Percentiles rank a stretch among this genome's conserved stretches.
These are phyloP conservation scores for Bufo gargarizans DNA, from an alignment of 2,113 vertebrate species.

Conservation along the genomic window DNA sequence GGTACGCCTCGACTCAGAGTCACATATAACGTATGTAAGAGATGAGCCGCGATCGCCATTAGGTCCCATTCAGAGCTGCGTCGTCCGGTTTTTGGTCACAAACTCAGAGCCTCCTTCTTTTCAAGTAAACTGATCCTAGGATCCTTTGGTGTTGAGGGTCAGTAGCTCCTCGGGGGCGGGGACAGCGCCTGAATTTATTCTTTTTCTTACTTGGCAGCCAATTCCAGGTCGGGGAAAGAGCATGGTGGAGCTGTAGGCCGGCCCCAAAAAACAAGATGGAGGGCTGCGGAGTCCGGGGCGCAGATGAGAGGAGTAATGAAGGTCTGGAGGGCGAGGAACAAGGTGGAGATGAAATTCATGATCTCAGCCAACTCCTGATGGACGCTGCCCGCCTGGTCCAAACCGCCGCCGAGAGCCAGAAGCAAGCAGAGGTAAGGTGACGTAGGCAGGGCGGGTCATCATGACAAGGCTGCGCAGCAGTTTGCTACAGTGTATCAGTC, in stretches of 20 bases:
- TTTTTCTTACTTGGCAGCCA: not conserved
- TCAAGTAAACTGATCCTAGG: not conserved
- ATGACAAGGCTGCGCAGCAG: no score
- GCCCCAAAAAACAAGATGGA: not conserved
- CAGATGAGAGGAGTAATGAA: not conserved
- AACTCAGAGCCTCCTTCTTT: no score
- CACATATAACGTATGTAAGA: no score
- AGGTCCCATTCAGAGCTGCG: no score
- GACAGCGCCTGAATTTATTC: not conserved
- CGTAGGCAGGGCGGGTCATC: no score
- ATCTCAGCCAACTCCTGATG: not conserved
- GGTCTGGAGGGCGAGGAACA: not conserved
- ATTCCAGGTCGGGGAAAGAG: not conserved
- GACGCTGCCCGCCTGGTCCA: not conserved
- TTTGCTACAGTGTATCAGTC: no score
- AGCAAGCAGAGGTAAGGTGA: not conserved
- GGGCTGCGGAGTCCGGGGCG: no score
- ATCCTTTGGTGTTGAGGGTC: not conserved
- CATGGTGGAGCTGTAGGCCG: not conserved
- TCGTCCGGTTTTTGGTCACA: no score
- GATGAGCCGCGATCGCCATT: no score
- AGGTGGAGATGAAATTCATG: not conserved
- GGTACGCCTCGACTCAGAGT: no score
- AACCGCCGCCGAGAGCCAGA: not conserved
- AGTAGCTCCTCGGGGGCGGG: not conserved